phyloP scores from a whole-genome alignment of 2,113 vertebrate species.

The Pollachius pollachius region DNA sequence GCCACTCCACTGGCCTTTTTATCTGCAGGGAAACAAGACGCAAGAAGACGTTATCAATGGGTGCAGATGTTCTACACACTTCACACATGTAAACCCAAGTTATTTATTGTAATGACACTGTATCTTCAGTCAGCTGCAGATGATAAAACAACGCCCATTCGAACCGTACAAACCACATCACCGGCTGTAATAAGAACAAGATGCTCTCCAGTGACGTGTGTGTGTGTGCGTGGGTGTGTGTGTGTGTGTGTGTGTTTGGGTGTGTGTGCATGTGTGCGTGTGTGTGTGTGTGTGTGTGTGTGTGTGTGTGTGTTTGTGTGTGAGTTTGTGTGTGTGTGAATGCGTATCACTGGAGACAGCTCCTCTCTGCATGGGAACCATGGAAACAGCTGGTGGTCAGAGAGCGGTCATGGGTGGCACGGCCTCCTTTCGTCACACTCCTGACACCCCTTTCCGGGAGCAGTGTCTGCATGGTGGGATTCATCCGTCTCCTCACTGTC shows the following conservation, averaged over 20 bases:
- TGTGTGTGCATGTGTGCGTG: slow-evolving; percentile 10
- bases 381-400: slow-evolving; percentile 34
- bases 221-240: background rate
- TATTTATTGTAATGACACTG: background rate
- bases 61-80: too few species aligned
- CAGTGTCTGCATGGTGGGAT: slow-evolving; percentile 53
- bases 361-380: slow-evolving; percentile 16
- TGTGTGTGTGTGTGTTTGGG: background rate
- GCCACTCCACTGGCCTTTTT: too few species aligned
- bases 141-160: background rate
- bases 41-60: too few species aligned
- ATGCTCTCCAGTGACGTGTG: too few species aligned
- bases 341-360: slow-evolving; percentile 21
- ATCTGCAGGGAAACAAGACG: too few species aligned
- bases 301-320: slow-evolving; percentile 21
- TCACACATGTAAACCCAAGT: too few species aligned
- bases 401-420: slow-evolving; percentile 41
- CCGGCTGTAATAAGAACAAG: too few species aligned
- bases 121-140: slow-evolving; percentile 1
- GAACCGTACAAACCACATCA: slow-evolving; percentile 3
- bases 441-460: slow-evolving; percentile 17
- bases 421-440: slow-evolving; percentile 28
- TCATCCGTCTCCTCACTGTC: slow-evolving; percentile 63
- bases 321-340: slow-evolving; percentile 5
- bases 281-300: slow-evolving; percentile 25